Evolutionary conservation across 2,113 vertebrate genomes (phyloP).

Genomic region (Brachirus orientalis): DNA sequence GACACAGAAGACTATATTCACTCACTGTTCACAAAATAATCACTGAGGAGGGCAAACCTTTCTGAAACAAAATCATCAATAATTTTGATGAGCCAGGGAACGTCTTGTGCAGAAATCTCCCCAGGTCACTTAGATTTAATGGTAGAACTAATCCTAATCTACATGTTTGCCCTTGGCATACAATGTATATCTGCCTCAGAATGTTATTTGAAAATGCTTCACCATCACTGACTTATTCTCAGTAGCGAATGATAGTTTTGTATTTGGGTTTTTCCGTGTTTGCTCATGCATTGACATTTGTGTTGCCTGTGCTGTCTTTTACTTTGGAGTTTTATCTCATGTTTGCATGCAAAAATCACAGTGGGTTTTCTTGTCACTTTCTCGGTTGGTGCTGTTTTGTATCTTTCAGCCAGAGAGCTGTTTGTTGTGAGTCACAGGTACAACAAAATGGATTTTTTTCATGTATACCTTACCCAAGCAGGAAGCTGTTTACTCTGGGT

Average conservation of each 20-base stretch:
- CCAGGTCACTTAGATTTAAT: slow-evolving; percentile 35
- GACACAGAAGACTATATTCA: slow-evolving; percentile 4
- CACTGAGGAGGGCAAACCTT: too few species aligned
- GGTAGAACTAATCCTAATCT: slow-evolving; percentile 51
- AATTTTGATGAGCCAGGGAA: slow-evolving; percentile 42
- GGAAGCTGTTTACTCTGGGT: slow-evolving; percentile 58
- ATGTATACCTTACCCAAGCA: slow-evolving; percentile 33
- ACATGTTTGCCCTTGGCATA: slow-evolving; percentile 33
- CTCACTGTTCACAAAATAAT: too few species aligned
- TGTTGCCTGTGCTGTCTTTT: not conserved
- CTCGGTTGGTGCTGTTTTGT: slow-evolving; percentile 16
- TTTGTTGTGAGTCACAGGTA: slow-evolving; percentile 30
- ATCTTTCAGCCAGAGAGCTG: slow-evolving; percentile 13
- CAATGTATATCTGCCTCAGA: slow-evolving; percentile 28
- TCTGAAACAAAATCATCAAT: slow-evolving; percentile 19
- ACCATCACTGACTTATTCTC: slow-evolving; percentile 43
- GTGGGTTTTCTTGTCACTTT: slow-evolving; percentile 12
- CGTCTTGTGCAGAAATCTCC: slow-evolving; percentile 1
- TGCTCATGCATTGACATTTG: not conserved
- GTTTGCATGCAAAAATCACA: not conserved
- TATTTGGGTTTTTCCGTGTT: slow-evolving; percentile 9
- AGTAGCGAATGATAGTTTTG: slow-evolving; percentile 45
- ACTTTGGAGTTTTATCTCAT: slow-evolving; percentile 1
- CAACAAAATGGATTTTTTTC: slow-evolving; percentile 10
- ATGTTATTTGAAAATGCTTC: slow-evolving; percentile 41